Conservation (phyloP, 2,888 invertebrate species). For the Plagodis pulveraria region DNA sequence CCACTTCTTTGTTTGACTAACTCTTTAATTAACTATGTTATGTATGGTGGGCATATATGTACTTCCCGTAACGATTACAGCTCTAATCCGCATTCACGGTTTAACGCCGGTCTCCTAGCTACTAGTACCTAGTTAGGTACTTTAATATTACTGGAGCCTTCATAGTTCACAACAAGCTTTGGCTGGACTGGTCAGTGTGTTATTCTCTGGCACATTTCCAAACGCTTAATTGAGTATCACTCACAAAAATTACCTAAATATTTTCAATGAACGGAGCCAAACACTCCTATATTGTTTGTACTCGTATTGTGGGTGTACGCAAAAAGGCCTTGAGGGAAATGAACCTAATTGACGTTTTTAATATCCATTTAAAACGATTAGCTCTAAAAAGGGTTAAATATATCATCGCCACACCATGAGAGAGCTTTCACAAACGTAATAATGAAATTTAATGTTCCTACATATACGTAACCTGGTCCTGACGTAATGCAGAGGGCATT, state of each 20-base stretch:
- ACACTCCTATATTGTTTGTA: conserved; percentile 6
- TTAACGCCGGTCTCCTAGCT: too few species aligned
- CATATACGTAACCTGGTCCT: too few species aligned
- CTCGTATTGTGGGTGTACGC: neutral
- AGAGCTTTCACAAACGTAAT: neutral
- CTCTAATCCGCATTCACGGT: too few species aligned
- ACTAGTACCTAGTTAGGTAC: too few species aligned
- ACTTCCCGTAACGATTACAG: too few species aligned
- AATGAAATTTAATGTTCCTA: too few species aligned
- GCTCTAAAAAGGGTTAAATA: conserved; percentile 7
- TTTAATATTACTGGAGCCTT: conserved; percentile 10
- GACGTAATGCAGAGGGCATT: too few species aligned
- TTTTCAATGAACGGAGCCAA: conserved; percentile 24
- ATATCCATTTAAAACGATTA: conserved; percentile 6
- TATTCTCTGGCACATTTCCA: conserved; percentile 48
- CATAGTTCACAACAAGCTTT: conserved; percentile 1
- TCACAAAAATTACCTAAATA: conserved; percentile 34
- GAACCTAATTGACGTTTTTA: conserved; percentile 11
- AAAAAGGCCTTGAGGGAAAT: conserved; percentile 7
- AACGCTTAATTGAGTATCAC: conserved; percentile 35
- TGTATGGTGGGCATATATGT: too few species aligned
- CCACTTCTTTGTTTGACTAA: too few species aligned
- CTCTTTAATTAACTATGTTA: too few species aligned
- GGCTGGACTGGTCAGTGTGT: conserved; percentile 36
- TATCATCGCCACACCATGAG: conserved; percentile 1